Evolutionary conservation across 1,140 invertebrate species (phyloP), one percentile per base, ranked within the genome.

Genomic region (Cyclargus thomasi): DNA sequence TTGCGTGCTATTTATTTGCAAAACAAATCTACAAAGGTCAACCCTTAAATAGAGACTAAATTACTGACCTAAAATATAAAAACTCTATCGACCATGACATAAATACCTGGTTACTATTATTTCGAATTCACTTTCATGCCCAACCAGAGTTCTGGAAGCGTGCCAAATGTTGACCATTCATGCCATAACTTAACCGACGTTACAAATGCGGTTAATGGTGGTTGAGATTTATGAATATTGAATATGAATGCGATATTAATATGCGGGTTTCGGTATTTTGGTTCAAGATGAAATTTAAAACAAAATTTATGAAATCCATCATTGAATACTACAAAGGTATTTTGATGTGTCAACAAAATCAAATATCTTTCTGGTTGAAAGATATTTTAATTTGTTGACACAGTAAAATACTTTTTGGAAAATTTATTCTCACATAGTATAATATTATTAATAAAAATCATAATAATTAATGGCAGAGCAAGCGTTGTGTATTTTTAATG

Each of bases 51-150:
- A 70, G 68, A 66, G 36, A 74, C 69, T 74, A 68, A 71, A 75
- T 72, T 83, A 77, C 77, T 77, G 67, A 75, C 65, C 53, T 69
- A 75, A 72, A 77, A 76, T 73, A 69, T 29, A 29, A 29, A 29
- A 29, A 29, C 29, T 29, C 65, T 67, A 66, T 62, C 70, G 80
- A 65, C 86, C 85, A 39, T 86, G 85, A 86, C 85, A 85, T 63
- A 83, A 66, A 82, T 74, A 70, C 55, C 72, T 63, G 39, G 39
- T 14, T 47, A 47, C 14, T 47, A 47, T 16, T 47, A 47, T 47
- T 47, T 47, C 10, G 29, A 11, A 14, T 47, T 47, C 39, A 47
- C 10, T 47, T 47, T 47, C 39, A 47, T 47, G 10, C 39, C 39
- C 29, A 29, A 47, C 39, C 39, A 14, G 39, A 16, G 14, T 14